Base-by-base conservation (phyloP, 37 sponge, comb jelly and placozoan genomes). In the Agelas oroides region DNA sequence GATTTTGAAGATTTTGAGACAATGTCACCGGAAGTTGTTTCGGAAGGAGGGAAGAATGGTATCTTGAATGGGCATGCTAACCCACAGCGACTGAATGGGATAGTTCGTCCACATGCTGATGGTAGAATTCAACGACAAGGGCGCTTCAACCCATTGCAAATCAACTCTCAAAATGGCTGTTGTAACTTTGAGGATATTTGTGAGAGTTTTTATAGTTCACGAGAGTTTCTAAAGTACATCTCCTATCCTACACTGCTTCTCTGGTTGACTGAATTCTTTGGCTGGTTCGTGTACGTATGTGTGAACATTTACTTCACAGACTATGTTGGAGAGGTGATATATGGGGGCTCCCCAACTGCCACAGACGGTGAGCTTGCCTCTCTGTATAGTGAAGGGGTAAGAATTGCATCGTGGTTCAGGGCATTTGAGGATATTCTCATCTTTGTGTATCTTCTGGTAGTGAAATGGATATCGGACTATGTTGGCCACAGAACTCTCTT, bases 271-370 rank as follows among this genome's bases (percentile, higher is more conserved):
- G 2, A 28, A 6, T 72, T 79, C 18, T 60, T 81, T 33, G 73
- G 67, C 1, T 80, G 56, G 77, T 16, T 73, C 0, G 38, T 76
- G 11, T 36, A 60, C 28, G n/a, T 70, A 1, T 5, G 27, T 1
- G 2, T 77, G 39, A 18, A 28, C 19, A 25, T 87, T 3, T 87
- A 68, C 59, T 80, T 81, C 59, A 75, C 88, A 20, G 58, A 69
- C 53, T 87, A 61, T 35, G 75, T 87, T 2, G 88, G 66, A 1
- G 58, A 57, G 2, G 75, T 40, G 23, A 81, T 87, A 25, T 87
- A 71, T 54, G 70, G 70, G 12, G 88, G 88, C 23, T 41, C 57
- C 32, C 66, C 81, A 3, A 56, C 70, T 25, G 39, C 73, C 14
- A n/a, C 61, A 59, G 66, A 25, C 34, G 2, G 2, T 6, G 19